phyloP scores from a whole-genome alignment of 2,797 vertebrate species.

The Urophycis tenuis region DNA sequence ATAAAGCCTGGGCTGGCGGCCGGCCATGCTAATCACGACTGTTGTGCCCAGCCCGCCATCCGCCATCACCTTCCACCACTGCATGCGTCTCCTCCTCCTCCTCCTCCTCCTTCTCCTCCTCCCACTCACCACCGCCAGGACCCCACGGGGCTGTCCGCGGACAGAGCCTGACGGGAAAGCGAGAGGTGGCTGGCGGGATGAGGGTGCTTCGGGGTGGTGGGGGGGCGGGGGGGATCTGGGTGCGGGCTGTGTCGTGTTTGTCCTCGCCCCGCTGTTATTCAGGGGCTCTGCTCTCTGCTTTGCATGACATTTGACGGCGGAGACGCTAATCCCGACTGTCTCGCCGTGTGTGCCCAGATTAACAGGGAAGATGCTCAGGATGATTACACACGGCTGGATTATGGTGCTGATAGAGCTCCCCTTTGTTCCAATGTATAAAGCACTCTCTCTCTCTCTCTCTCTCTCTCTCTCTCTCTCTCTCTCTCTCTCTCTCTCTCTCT shows the following conservation, averaged over 20 bases:
- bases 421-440: background rate
- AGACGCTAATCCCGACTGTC: background rate
- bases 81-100: constrained; percentile 19
- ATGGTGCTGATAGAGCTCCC: background rate
- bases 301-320: background rate
- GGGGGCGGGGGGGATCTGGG: background rate
- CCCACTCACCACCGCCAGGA: constrained; percentile 40
- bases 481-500: background rate
- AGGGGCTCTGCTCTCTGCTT: background rate
- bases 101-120: constrained; percentile 22
- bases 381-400: background rate
- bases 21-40: constrained; percentile 44
- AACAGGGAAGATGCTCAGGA: background rate
- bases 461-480: background rate
- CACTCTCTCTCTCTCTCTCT: background rate
- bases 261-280: background rate
- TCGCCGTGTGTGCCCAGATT: background rate
- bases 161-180: constrained; percentile 39
- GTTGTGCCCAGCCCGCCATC: constrained; percentile 29
- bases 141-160: constrained; percentile 33
- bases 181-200: background rate
- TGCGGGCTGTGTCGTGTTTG: background rate
- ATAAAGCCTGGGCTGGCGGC: constrained; percentile 30
- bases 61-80: background rate
- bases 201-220: background rate